phyloP scores from a whole-genome alignment of 2,797 vertebrate species.

The Distichodus sexfasciatus region DNA sequence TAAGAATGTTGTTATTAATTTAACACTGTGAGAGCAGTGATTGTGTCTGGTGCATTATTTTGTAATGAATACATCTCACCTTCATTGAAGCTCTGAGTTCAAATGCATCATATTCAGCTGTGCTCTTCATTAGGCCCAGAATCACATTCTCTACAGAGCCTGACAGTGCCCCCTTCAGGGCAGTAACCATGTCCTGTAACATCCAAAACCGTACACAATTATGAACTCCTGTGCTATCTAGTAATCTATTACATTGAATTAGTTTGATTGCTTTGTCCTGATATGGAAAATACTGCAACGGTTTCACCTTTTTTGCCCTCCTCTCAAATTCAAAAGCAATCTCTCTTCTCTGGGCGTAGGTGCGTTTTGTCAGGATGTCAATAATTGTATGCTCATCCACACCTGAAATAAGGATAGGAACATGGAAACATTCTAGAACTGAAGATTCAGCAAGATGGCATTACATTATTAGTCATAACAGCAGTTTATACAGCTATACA shows the following conservation, averaged over 20 bases:
- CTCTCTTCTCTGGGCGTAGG: constrained; percentile 87
- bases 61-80: constrained; percentile 75
- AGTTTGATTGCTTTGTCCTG: neutral
- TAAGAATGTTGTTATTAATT: too few species aligned
- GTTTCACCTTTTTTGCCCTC: constrained; percentile 86
- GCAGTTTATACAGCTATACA: too few species aligned
- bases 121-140: constrained; percentile 91
- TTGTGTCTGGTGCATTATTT: too few species aligned
- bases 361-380: constrained; percentile 88
- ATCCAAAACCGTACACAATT: neutral
- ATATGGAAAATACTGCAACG: too few species aligned
- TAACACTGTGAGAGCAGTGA: too few species aligned
- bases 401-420: constrained; percentile 66
- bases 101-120: constrained; percentile 86
- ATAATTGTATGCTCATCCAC: constrained; percentile 95
- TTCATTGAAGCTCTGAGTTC: constrained; percentile 89
- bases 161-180: constrained; percentile 88
- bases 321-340: constrained; percentile 92
- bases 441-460: too few species aligned
- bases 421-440: neutral
- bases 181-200: constrained; percentile 74
- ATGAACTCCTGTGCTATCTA: too few species aligned
- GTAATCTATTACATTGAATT: too few species aligned
- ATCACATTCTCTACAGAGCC: constrained; percentile 87
- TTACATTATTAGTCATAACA: too few species aligned